A percentile compares a stretch with the other conserved stretches of the same genome.
phyloP scores from a whole-genome alignment of 2,113 vertebrate species.

The Ailurus styani region DNA sequence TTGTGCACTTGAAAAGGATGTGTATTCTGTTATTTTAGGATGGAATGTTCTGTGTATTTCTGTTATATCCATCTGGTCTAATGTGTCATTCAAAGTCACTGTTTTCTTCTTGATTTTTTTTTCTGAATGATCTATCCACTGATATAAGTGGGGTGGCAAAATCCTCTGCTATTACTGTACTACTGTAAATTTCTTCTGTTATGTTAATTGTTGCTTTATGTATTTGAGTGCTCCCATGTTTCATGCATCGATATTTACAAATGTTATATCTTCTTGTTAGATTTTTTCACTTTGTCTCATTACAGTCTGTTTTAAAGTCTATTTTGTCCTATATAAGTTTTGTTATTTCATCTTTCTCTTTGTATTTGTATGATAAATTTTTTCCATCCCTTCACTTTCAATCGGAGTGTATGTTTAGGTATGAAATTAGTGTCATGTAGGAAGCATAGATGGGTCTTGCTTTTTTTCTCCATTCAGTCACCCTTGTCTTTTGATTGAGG shows the following conservation, averaged over 20 bases:
- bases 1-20: neutral
- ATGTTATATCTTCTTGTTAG: neutral
- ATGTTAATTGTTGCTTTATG: neutral
- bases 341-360: neutral
- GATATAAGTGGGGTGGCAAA: neutral
- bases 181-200: neutral
- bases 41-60: neutral
- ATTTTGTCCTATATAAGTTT: neutral
- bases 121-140: neutral
- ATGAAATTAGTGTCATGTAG: neutral
- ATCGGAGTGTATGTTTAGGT: neutral
- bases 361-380: neutral
- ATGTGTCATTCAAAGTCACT: neutral
- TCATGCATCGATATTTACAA: neutral
- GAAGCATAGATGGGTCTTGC: neutral
- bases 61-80: neutral
- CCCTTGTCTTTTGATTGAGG: neutral
- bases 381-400: neutral
- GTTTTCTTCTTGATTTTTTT: neutral
- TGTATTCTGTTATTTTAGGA: neutral
- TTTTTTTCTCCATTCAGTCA: neutral
- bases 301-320: neutral
- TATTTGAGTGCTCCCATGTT: neutral
- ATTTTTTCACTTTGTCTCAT: neutral
- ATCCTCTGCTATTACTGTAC: neutral